Evolutionary conservation across 1,140 invertebrate species (phyloP).

Genomic region (Apis florea): DNA sequence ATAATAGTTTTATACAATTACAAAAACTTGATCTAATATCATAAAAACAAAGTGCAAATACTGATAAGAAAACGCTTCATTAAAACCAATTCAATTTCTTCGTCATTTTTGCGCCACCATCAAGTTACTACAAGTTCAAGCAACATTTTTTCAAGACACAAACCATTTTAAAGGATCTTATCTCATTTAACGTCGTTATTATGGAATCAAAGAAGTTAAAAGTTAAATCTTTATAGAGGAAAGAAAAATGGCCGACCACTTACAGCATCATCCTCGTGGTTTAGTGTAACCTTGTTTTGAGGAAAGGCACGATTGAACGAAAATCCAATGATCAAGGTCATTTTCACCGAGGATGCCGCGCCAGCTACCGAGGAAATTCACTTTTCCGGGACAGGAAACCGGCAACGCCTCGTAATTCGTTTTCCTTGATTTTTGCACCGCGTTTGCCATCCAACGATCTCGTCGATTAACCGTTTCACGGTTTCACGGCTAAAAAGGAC

Average conservation of each 20-base stretch:
- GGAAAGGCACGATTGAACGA: conserved; percentile 7
- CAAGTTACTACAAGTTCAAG: neutral
- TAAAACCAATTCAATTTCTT: too few species aligned
- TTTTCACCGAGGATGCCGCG: neutral
- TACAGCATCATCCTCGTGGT: neutral
- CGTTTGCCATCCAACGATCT: neutral
- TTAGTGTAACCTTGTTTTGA: conserved; percentile 11
- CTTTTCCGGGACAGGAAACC: conserved; percentile 26
- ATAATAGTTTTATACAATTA: too few species aligned
- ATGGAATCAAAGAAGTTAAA: neutral
- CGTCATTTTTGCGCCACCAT: too few species aligned
- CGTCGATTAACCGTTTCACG: conserved; percentile 30
- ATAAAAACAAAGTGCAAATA: too few species aligned
- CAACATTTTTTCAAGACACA: neutral
- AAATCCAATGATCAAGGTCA: conserved; percentile 45
- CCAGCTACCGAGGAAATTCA: conserved; percentile 29
- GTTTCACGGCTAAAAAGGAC: neutral
- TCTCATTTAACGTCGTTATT: too few species aligned
- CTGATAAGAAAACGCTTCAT: too few species aligned
- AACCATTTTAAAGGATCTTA: neutral
- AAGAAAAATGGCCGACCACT: conserved; percentile 19
- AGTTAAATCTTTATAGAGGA: neutral
- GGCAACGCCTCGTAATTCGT: conserved; percentile 3
- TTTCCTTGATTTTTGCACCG: conserved; percentile 18
- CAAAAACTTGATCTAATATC: too few species aligned